Base-by-base conservation (phyloP, 2,797 vertebrate species). In the Schizopygopsis malacanthus region DNA sequence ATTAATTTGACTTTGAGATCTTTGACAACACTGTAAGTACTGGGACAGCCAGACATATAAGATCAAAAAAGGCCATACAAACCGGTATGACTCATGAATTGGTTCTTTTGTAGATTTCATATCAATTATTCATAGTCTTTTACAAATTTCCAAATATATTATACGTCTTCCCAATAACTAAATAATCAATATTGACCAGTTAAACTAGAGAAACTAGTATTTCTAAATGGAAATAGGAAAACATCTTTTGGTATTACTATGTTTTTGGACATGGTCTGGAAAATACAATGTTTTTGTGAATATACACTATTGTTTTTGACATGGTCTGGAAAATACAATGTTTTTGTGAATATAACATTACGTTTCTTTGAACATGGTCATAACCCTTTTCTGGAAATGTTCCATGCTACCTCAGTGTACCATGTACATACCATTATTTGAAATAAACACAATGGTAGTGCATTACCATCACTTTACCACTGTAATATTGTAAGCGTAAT, bases 1-100 rank as follows among this genome's bases (percentile, higher is more conserved):
- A 95, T 5, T 96, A 99, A 90, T 99, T 99, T 89, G 96, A 91
- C 77, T 93, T 98, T 75, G 95, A 94, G 78, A 99, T 99, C 90
- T 99, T 99, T 92, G 95, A 96, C 37, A 97, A 95, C 93, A 96
- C 92, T 15, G 97, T 92, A 56, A 4, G 2, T 28, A 12, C 13
- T 45, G 11, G 47, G 11, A 54, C 28, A 70, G 41, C 41, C 37
- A 39, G 33, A 70, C 8, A 20, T 70, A 20, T 41, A 22, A 41
- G 67, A 37, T 18, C 63, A 67, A 18, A 37, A 25, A 37, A 37
- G 15, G 3, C 16, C 67, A 39, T 41, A 33, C 63, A 16, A 65
- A 65, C 28, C 28, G 7, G 13, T 69, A 37, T 69, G 16, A 39
- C 65, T 3, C 52, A 59, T 22, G 41, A 78, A 59, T 78, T 59